Evolutionary conservation across 2,888 invertebrate genomes (phyloP), one percentile per base, ranked within the genome.

Genomic region (Mechanitis mazaeus): DNA sequence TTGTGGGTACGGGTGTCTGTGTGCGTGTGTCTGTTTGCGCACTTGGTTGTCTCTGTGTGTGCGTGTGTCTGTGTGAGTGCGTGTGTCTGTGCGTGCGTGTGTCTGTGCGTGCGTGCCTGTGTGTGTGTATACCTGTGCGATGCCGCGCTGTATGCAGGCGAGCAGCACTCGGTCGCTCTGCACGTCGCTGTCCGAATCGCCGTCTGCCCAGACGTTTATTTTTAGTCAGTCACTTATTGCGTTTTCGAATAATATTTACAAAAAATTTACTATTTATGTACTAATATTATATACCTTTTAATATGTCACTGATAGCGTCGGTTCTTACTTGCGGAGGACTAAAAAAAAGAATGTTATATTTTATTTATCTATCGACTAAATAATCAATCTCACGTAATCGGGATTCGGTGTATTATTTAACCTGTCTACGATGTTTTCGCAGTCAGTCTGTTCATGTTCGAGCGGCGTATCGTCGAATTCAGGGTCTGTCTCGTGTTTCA

Each of bases 91-190:
- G 20, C 20, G 20, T 20, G 20, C 20, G 0, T 20, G 20, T 20
- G 20, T 20, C 20, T 20, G 20, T 20, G 20, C 1, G 20, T 20
- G 20, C 20, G 38, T 38, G 38, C 38, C 7, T 4, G 20, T 31
- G 9, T 28, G 42, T 20, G 1, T 11, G 4, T 20, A 1, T 70
- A 92, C 91, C 87, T 92, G 91, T 12, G 92, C 92, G 74, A 93
- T 93, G 45, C 93, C 93, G 28, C 92, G 92, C 72, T 92, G 91
- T 69, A 93, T 93, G 69, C 92, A 94, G 75, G 94, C 93, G 46
- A 93, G 93, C 0, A 95, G 79, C 67, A 94, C 92, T 46, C 93
- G 92, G 68, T 92, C 92, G 64, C 93, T 92, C 63, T 93, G 74
- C 71, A 92, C 92, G 64, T 92, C 93, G 68, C 85, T 87, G 72